A percentile compares a stretch with the other conserved stretches of the same genome.
These are phyloP conservation scores for Cynaeus angustus DNA, from an alignment of 2,888 invertebrate genomes.

Conservation along the genomic window DNA sequence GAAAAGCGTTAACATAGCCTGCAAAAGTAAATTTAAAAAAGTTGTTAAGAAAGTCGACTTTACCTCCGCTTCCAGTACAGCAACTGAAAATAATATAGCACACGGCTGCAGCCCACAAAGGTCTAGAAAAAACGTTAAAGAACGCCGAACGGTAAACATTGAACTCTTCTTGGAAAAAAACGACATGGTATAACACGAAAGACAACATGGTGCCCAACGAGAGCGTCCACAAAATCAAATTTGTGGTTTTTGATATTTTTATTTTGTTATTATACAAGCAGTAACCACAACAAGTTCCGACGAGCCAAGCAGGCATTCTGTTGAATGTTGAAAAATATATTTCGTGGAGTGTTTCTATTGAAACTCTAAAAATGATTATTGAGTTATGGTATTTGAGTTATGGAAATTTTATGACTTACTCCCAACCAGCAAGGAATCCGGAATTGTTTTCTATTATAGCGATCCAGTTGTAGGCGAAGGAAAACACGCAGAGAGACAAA, in stretches of 20 bases:
- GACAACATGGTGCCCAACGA: background rate
- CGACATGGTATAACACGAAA: constrained; percentile 6
- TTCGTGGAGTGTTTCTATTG: background rate
- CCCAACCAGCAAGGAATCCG: constrained; percentile 7
- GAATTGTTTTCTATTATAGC: background rate
- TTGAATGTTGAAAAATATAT: background rate
- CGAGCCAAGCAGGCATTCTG: constrained; percentile 21
- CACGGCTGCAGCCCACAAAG: constrained; percentile 29
- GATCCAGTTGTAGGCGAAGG: background rate
- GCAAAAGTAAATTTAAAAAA: background rate
- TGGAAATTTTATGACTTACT: background rate
- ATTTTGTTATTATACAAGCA: background rate
- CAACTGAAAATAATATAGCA: constrained; percentile 25
- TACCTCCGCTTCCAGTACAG: constrained; percentile 23
- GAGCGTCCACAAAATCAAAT: background rate
- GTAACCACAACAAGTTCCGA: constrained; percentile 23
- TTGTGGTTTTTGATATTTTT: background rate
- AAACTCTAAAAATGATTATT: background rate
- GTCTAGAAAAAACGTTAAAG: constrained; percentile 15
- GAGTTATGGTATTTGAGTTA: background rate
- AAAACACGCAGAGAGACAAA: background rate
- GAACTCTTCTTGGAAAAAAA: background rate
- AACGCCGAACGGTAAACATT: constrained; percentile 19
- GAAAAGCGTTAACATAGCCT: constrained; percentile 20
- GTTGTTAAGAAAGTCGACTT: background rate